A percentile compares a stretch with the other conserved stretches of the same genome.
These are phyloP conservation scores for Ptiloglossa arizonensis DNA, from an alignment of 1,140 invertebrate genomes.

Conservation along the genomic window DNA sequence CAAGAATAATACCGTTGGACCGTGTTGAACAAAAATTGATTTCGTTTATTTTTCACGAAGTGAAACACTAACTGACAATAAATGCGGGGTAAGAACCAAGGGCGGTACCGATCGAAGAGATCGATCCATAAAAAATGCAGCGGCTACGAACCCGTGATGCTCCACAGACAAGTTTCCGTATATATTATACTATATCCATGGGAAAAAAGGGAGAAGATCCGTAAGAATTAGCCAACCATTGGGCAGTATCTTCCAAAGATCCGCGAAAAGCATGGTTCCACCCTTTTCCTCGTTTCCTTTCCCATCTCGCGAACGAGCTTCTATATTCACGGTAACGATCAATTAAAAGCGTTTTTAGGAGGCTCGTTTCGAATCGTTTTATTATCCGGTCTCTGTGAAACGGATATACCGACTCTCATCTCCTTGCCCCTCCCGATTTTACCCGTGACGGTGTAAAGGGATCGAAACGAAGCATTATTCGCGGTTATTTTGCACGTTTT, in stretches of 20 bases:
- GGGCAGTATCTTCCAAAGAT: background rate
- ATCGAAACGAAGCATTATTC: slow-evolving; percentile 8
- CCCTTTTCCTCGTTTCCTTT: background rate
- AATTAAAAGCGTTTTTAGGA: slow-evolving; percentile 27
- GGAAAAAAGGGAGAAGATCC: too few species aligned
- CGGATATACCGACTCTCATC: background rate
- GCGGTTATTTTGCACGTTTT: slow-evolving; percentile 11
- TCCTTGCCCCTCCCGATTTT: background rate
- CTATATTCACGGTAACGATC: slow-evolving; percentile 8
- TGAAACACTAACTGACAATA: too few species aligned
- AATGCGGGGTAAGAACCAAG: too few species aligned
- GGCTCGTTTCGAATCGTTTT: background rate
- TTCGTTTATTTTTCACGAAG: too few species aligned
- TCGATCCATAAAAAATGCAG: too few species aligned
- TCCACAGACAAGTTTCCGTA: too few species aligned
- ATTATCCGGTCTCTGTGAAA: slow-evolving; percentile 8
- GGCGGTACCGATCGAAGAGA: background rate
- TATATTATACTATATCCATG: too few species aligned
- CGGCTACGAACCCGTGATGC: too few species aligned
- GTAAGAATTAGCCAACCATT: too few species aligned
- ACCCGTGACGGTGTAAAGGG: background rate
- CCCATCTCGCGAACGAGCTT: background rate
- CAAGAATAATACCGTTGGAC: too few species aligned
- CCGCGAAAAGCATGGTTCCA: background rate
- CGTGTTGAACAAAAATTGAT: too few species aligned